phyloP scores from a whole-genome alignment of 2,888 invertebrate species.

The Busseola fusca region DNA sequence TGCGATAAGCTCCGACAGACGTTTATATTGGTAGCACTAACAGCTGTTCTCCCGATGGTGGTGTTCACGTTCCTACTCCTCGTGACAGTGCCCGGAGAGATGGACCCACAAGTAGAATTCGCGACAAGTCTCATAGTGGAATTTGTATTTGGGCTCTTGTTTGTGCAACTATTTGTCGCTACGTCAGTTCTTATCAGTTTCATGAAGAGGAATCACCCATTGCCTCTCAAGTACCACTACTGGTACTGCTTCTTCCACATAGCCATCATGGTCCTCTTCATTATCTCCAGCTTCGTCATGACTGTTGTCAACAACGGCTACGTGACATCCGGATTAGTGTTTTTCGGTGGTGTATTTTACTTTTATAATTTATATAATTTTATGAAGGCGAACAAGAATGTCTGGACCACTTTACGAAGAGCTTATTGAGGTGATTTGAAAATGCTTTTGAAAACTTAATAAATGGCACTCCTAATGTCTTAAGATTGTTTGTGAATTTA shows the following conservation, averaged over 20 bases:
- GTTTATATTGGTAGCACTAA: slow-evolving; percentile 72
- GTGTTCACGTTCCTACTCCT: slow-evolving; percentile 73
- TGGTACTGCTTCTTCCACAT: slow-evolving; percentile 77
- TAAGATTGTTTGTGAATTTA: slow-evolving; percentile 60
- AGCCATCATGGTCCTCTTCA: slow-evolving; percentile 68
- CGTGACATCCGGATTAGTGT: slow-evolving; percentile 60
- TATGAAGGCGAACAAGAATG: slow-evolving; percentile 62
- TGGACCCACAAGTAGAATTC: slow-evolving; percentile 59
- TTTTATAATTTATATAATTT: slow-evolving; percentile 67
- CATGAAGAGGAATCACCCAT: slow-evolving; percentile 67
- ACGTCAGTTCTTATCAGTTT: slow-evolving; percentile 73
- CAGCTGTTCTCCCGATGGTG: slow-evolving; percentile 78
- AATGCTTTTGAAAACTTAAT: slow-evolving; percentile 60
- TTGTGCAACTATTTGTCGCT: slow-evolving; percentile 77
- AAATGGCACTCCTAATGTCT: slow-evolving; percentile 57
- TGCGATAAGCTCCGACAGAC: slow-evolving; percentile 72
- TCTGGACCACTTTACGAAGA: slow-evolving; percentile 67
- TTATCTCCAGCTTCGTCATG: slow-evolving; percentile 68
- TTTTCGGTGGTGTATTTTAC: slow-evolving; percentile 66
- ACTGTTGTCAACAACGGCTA: slow-evolving; percentile 68
- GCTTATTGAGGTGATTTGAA: slow-evolving; percentile 64
- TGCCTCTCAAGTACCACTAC: slow-evolving; percentile 69
- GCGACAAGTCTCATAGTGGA: slow-evolving; percentile 69
- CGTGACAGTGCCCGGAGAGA: slow-evolving; percentile 61
- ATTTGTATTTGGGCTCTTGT: slow-evolving; percentile 74